Percentiles rank a stretch among this genome's conserved stretches.
Conservation (phyloP, 2,797 vertebrate species). For the Hippoglossus hippoglossus region DNA sequence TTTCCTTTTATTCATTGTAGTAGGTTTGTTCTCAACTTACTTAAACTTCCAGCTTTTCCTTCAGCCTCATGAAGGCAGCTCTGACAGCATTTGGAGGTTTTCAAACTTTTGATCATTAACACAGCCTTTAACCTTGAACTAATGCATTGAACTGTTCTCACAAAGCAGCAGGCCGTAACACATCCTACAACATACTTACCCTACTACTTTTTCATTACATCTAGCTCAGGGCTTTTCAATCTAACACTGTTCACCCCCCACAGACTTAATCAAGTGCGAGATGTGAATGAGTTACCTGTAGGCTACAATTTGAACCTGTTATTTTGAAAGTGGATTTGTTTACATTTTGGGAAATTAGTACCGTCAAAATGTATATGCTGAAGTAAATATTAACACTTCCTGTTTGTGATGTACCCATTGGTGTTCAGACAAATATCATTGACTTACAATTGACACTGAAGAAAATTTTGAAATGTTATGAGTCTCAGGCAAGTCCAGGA, state of each 20-base stretch:
- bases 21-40: neutral
- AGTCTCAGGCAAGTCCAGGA: too few relatives aligned
- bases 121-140: neutral
- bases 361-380: neutral
- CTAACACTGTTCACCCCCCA: neutral
- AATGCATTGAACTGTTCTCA: neutral
- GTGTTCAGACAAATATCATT: too few relatives aligned
- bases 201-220: neutral
- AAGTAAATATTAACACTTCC: neutral
- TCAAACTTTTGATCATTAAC: neutral
- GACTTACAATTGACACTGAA: too few relatives aligned
- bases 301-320: neutral
- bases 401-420: too few relatives aligned
- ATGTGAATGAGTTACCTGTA: neutral
- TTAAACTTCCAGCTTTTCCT: constrained; percentile 5
- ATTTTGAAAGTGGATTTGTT: too few relatives aligned
- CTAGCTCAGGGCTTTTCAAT: neutral
- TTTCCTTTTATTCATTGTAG: constrained; percentile 19
- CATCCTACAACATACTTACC: neutral
- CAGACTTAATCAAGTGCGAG: neutral
- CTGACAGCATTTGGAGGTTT: neutral
- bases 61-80: neutral
- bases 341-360: neutral
- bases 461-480: too few relatives aligned
- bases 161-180: constrained; percentile 13